Base-by-base conservation (phyloP, 2,888 invertebrate species). In the Tuta absoluta region DNA sequence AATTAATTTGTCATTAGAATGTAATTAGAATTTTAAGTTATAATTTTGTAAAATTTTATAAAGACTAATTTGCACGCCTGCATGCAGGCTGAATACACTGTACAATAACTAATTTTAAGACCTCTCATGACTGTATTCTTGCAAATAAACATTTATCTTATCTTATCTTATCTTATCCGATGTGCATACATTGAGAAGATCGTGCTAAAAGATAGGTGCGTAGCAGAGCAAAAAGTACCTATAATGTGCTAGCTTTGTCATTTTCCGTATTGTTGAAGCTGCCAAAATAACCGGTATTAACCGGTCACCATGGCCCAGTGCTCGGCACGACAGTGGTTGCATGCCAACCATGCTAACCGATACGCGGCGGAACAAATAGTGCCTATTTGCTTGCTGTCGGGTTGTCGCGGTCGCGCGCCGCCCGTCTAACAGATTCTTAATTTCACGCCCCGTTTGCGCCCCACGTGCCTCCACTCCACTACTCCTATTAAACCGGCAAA, bases 371-470 rank as follows among this genome's bases (percentile, higher is more conserved):
- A 80, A 82, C 83, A 82, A 85, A 86, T 83, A 80, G 83, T 78
- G 74, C 79, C 82, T 82, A 86, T 87, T 87, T 87, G 83, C 81
- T 75, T 75, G 77, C 81, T 80, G 84, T 82, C 84, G 73, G 76
- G 80, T 76, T 76, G 69, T 69, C 74, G 73, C 70, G 67, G 76
- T 63, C 63, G 66, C 63, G 65, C 61, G 65, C 51, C 74, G 68
- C 72, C 75, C 69, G 75, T 80, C 77, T 78, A 81, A 79, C 81
- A 78, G 76, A 82, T 86, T 85, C 84, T 87, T 87, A 87, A 88
- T 88, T 87, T 89, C 87, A 88, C 82, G 87, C 80, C 74, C 75
- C 81, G 85, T 79, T 86, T 81, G 80, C 75, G 82, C 74, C 75
- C 72, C 71, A 73, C 73, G 74, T 73, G 69, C 69, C 69, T 66